Evolutionary conservation across 2,888 invertebrate genomes (phyloP).

Genomic region (Girardia tigrina): DNA sequence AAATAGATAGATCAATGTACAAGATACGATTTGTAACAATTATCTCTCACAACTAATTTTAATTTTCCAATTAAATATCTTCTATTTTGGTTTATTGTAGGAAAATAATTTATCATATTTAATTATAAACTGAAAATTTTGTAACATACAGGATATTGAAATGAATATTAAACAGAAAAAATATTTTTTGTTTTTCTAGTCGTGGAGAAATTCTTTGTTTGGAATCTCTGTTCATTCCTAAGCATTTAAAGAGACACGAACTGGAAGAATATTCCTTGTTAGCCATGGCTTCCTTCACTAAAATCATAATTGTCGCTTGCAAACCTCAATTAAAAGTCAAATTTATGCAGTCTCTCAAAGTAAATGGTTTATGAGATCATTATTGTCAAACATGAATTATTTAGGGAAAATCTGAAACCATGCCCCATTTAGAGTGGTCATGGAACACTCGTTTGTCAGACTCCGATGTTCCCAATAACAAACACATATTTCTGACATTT

Average conservation of each 20-base stretch:
- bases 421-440: neutral
- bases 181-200: no score
- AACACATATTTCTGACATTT: neutral
- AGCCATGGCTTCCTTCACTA: slow-evolving; percentile 78
- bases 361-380: slow-evolving; percentile 50
- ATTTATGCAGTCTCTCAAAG: slow-evolving; percentile 62
- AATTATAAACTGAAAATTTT: no score
- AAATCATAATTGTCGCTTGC: slow-evolving; percentile 47
- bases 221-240: slow-evolving; percentile 58
- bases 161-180: no score
- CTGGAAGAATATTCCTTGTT: slow-evolving; percentile 65
- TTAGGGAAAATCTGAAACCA: neutral
- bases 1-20: no score
- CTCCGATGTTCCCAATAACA: neutral
- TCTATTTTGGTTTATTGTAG: no score
- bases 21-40: no score
- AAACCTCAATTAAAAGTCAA: slow-evolving; percentile 65
- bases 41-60: no score
- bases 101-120: no score
- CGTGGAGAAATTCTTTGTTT: slow-evolving; percentile 76
- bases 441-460: neutral
- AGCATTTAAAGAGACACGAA: slow-evolving; percentile 55
- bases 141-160: no score
- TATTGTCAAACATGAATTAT: neutral
- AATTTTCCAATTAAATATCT: no score